Evolutionary conservation across 2,888 invertebrate genomes (phyloP).

Genomic region (Hirtodrosophila cameraria): DNA sequence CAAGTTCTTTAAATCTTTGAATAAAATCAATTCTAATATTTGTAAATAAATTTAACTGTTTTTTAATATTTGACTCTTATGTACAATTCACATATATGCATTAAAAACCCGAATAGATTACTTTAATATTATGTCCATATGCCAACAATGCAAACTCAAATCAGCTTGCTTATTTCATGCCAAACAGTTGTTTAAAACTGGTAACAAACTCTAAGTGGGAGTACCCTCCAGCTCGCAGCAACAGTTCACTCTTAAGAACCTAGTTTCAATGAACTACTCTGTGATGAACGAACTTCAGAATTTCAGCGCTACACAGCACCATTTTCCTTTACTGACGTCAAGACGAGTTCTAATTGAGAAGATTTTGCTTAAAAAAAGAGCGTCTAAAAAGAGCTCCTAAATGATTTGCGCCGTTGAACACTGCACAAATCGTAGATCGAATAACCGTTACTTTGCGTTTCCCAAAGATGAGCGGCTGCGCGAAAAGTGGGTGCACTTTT

Average conservation of each 20-base stretch:
- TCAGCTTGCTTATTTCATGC: no score
- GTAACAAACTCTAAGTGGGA: no score
- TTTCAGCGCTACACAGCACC: slow-evolving; percentile 8
- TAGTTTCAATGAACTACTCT: background rate
- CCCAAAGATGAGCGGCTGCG: slow-evolving; percentile 10
- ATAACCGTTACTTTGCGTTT: slow-evolving; percentile 21
- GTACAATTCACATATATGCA: no score
- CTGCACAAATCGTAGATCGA: slow-evolving; percentile 9
- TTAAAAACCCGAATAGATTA: no score
- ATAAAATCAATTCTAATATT: no score
- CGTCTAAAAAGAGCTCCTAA: slow-evolving; percentile 1
- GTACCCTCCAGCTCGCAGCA: background rate
- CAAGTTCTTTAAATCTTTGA: no score
- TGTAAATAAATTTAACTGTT: background rate
- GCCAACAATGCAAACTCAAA: no score
- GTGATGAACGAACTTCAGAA: background rate
- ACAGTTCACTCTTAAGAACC: background rate
- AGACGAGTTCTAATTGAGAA: slow-evolving; percentile 16
- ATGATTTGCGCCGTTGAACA: slow-evolving; percentile 25
- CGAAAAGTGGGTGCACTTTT: slow-evolving; percentile 18
- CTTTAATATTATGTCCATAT: no score
- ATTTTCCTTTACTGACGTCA: slow-evolving; percentile 16
- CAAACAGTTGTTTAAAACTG: no score
- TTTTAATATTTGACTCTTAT: no score
- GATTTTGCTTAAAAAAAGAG: background rate